Evolutionary conservation across 2,113 vertebrate species (phyloP).

Genomic region (Hippocampus guttulatus): DNA sequence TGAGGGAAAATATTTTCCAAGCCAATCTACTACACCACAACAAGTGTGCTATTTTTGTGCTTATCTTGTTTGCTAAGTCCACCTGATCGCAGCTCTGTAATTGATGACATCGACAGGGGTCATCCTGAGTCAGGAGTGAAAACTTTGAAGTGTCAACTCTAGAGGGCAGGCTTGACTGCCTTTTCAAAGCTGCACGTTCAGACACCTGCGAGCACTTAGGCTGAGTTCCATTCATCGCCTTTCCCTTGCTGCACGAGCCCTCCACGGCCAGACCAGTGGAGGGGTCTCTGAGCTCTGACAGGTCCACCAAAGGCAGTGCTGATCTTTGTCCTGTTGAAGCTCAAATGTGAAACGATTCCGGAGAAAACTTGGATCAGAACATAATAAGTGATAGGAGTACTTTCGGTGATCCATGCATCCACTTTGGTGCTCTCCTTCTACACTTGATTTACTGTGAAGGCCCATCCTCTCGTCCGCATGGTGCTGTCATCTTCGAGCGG

Average conservation of each 20-base stretch:
- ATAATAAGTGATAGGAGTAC: constrained; percentile 32
- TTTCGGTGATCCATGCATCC: constrained; percentile 52
- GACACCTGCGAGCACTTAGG: constrained; percentile 28
- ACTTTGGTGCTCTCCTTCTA: constrained; percentile 64
- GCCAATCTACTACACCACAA: constrained; percentile 12
- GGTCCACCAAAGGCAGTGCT: constrained; percentile 22
- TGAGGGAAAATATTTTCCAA: constrained; percentile 3
- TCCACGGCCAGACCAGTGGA: not conserved
- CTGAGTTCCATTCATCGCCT: constrained; percentile 21
- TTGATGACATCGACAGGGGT: constrained; percentile 14
- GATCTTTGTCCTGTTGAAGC: constrained; percentile 10
- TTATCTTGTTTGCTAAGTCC: constrained; percentile 28
- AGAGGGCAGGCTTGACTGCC: constrained; percentile 55
- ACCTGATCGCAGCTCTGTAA: constrained; percentile 37
- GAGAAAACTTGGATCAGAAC: constrained; percentile 16
- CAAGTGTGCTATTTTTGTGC: constrained; percentile 1
- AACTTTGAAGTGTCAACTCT: constrained; percentile 55
- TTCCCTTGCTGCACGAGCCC: not conserved
- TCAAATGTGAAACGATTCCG: constrained; percentile 32
- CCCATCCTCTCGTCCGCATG: constrained; percentile 53
- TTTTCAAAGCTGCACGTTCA: constrained; percentile 2
- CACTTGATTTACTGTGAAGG: constrained; percentile 58
- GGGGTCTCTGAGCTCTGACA: constrained; percentile 15
- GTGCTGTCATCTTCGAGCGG: constrained; percentile 66
- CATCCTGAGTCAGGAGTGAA: constrained; percentile 43